Base-by-base conservation (phyloP, 1,140 invertebrate species). In the Ostrea edulis region DNA sequence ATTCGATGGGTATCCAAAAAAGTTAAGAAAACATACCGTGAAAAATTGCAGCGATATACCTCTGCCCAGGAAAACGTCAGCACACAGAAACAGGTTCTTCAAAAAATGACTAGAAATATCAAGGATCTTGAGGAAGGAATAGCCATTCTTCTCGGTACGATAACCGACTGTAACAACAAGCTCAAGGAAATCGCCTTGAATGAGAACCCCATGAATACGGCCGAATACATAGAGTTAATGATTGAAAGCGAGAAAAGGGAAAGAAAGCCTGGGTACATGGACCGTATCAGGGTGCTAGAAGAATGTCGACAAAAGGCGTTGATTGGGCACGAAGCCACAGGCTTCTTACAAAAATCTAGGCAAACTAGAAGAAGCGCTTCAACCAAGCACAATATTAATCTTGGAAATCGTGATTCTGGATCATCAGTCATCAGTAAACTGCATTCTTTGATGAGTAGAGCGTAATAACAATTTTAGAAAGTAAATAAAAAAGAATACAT, bases 11-110 rank as follows among this genome's bases (percentile, higher is more conserved):
- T 81, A 0, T 20, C 44, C 0, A 84, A 71, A 68, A 85, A 86
- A 17, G 71, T 85, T 22, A n/a, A 62, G 44, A 89, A 87, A 52
- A 89, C 62, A 7, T 89, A 87, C 29, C 35, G 53, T 25, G 84
- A 85, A 53, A 85, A 77, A 65, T 83, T 85, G 44, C 17, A 86
- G n/a, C 25, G 29, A 44, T 89, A 84, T 51, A 29, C 44, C 17
- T 2, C 54, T 20, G 88, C 85, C 25, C 4, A 51, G 29, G 35
- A 68, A 22, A 22, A 44, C 35, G 58, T 51, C 0, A 35, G 68
- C 0, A 71, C 81, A 17, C 82, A 84, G 68, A 52, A 84, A 55
- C 29, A 87, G 22, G 14, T 89, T 22, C 1, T 89, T 0, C 52
- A 29, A 8, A 35, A 44, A 44, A 89, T 86, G 81, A 55, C 20